Conservation (phyloP, 2,888 invertebrate genomes). For the Drosophila subsilvestris region DNA sequence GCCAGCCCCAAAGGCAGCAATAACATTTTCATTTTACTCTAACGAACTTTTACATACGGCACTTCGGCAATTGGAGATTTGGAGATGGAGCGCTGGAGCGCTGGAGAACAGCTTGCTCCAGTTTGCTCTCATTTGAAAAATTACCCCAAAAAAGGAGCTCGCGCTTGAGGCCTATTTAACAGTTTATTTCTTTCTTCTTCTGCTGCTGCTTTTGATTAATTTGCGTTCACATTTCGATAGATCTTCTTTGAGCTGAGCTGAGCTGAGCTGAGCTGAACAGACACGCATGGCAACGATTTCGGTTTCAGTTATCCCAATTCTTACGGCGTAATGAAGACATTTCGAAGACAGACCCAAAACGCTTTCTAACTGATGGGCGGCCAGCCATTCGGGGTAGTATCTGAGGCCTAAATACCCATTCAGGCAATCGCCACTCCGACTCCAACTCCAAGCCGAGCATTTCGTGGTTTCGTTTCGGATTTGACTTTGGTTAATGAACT, state of each 20-base stretch:
- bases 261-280: conserved; percentile 45
- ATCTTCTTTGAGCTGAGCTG: conserved; percentile 54
- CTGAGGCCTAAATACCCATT: conserved; percentile 23
- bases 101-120: conserved; percentile 29
- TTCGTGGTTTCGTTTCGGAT: conserved; percentile 33
- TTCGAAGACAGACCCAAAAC: conserved; percentile 45
- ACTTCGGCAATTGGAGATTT: not conserved
- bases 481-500: conserved; percentile 28
- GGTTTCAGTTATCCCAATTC: conserved; percentile 11
- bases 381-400: conserved; percentile 28
- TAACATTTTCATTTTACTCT: conserved; percentile 49
- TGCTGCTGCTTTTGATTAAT: conserved; percentile 65
- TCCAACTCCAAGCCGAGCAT: not conserved
- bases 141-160: conserved; percentile 22
- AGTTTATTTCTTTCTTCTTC: conserved; percentile 33
- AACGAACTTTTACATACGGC: conserved; percentile 48
- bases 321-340: conserved; percentile 40
- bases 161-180: conserved; percentile 21
- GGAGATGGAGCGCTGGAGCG: too few relatives aligned
- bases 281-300: conserved; percentile 41
- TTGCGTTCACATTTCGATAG: conserved; percentile 55
- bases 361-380: conserved; percentile 56
- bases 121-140: conserved; percentile 35
- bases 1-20: conserved; percentile 9
- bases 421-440: conserved; percentile 7